Conservation (phyloP, 2,888 invertebrate species). For the Perizoma affinitatum region DNA sequence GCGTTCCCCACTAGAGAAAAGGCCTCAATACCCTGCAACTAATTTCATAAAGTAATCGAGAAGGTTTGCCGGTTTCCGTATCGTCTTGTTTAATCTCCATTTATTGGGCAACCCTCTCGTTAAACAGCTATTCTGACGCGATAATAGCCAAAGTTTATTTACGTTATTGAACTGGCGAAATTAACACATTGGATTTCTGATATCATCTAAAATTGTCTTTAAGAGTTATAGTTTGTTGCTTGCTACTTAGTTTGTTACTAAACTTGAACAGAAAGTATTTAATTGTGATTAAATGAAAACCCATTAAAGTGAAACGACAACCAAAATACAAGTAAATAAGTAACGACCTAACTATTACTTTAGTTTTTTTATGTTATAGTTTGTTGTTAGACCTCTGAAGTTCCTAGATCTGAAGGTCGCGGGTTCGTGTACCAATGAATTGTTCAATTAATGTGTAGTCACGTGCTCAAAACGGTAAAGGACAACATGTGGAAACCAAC, state of each 20-base stretch:
- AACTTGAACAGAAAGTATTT: neutral
- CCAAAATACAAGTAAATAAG: too few species aligned
- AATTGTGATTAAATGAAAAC: neutral
- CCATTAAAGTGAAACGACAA: too few species aligned
- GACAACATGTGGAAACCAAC: too few species aligned
- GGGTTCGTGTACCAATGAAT: too few species aligned
- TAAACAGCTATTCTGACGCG: conserved; percentile 78
- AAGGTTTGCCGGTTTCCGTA: conserved; percentile 66
- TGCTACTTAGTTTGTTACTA: conserved; percentile 4
- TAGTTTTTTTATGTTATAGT: too few species aligned
- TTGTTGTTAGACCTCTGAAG: too few species aligned
- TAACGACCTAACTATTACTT: too few species aligned
- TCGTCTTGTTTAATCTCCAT: conserved; percentile 78
- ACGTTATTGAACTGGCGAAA: conserved; percentile 65
- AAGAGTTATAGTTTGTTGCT: conserved; percentile 5
- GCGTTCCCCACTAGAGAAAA: conserved; percentile 13
- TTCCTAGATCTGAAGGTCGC: too few species aligned
- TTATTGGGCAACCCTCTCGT: conserved; percentile 73
- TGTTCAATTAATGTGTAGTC: too few species aligned
- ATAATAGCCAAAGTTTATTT: conserved; percentile 76
- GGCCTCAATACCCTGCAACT: conserved; percentile 53
- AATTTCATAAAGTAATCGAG: conserved; percentile 76
- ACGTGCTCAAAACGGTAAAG: too few species aligned
- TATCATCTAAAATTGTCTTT: conserved; percentile 34
- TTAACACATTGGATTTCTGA: conserved; percentile 62